These are phyloP conservation scores for Chionomys nivalis DNA, from an alignment of 2,113 vertebrate genomes.

Conservation along the genomic window DNA sequence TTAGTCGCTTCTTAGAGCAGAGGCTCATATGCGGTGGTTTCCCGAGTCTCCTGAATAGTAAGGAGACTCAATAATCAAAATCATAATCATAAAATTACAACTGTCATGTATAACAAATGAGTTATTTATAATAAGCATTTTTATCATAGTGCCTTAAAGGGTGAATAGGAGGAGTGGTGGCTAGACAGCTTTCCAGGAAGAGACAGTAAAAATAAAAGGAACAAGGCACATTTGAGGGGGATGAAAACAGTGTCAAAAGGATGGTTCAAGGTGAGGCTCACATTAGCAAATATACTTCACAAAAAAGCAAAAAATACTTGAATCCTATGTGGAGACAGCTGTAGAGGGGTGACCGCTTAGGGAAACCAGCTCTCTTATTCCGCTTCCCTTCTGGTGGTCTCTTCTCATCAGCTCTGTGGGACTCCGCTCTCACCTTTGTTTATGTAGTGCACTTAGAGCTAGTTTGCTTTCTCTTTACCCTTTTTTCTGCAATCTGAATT, in stretches of 20 bases:
- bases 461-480: not conserved
- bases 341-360: not conserved
- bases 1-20: not conserved
- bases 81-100: slow-evolving; percentile 7
- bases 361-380: not conserved
- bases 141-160: not conserved
- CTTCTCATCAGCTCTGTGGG: not conserved
- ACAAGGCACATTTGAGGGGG: not conserved
- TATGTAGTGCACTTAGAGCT: not conserved
- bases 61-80: slow-evolving; percentile 37
- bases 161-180: not conserved
- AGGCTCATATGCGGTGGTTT: not conserved
- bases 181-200: slow-evolving; percentile 20
- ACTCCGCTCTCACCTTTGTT: not conserved
- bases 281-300: not conserved
- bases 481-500: slow-evolving; percentile 13
- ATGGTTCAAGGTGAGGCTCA: not conserved
- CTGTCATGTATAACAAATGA: not conserved
- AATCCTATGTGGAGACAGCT: not conserved
- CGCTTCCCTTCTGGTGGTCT: not conserved
- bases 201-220: not conserved
- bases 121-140: slow-evolving; percentile 35
- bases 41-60: not conserved
- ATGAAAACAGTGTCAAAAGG: not conserved
- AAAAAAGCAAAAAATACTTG: not conserved